phyloP scores from a whole-genome alignment of 2,113 vertebrate genomes.

The Lipophrys pholis region DNA sequence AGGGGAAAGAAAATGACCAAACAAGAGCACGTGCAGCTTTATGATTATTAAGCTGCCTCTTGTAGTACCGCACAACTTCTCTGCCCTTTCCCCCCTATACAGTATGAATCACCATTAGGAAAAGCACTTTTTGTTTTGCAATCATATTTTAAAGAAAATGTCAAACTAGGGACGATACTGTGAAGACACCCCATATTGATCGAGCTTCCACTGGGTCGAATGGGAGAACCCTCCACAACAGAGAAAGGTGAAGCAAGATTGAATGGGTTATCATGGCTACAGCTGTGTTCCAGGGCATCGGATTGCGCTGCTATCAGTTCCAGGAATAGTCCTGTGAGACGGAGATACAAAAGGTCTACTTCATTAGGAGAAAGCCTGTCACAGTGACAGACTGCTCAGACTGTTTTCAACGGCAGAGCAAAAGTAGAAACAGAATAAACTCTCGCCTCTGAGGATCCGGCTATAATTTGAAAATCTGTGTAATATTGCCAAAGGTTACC shows the following conservation, averaged over 20 bases:
- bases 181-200: slow-evolving; percentile 43
- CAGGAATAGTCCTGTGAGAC: slow-evolving; percentile 57
- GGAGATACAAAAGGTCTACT: slow-evolving; percentile 61
- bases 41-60: not conserved
- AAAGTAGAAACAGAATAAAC: slow-evolving; percentile 34
- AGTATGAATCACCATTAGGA: not conserved
- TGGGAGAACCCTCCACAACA: slow-evolving; percentile 40
- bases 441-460: slow-evolving; percentile 17
- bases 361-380: slow-evolving; percentile 65
- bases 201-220: slow-evolving; percentile 32
- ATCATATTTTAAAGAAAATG: slow-evolving; percentile 19
- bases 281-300: slow-evolving; percentile 59
- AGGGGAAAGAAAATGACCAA: not conserved
- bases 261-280: slow-evolving; percentile 58
- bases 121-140: not conserved
- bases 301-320: slow-evolving; percentile 60
- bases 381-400: slow-evolving; percentile 45
- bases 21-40: not conserved
- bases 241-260: slow-evolving; percentile 53
- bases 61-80: not conserved
- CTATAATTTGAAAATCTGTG: slow-evolving; percentile 12
- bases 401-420: slow-evolving; percentile 36
- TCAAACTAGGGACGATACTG: slow-evolving; percentile 15
- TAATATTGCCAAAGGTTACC: not conserved
- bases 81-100: not conserved